Percentiles rank a stretch among this genome's conserved stretches.
Conservation (phyloP, 2,797 vertebrate genomes). For the Dromococcyx pavoninus region DNA sequence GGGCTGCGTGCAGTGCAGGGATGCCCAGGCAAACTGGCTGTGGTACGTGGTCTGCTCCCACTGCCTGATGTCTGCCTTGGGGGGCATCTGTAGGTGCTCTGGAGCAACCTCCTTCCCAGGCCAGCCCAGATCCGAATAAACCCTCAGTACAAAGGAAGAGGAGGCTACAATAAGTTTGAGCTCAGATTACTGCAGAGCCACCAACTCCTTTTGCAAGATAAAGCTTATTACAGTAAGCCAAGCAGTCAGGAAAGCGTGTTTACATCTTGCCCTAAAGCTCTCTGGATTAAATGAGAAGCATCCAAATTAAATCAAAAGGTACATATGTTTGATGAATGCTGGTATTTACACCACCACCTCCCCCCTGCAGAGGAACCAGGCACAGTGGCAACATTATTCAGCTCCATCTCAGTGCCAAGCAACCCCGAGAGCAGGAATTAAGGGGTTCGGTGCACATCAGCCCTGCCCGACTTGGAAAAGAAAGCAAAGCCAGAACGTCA, state of each 20-base stretch:
- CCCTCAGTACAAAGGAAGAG: background rate
- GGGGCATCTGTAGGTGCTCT: background rate
- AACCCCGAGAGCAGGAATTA: background rate
- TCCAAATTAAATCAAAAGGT: background rate
- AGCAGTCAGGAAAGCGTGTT: background rate
- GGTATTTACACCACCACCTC: background rate
- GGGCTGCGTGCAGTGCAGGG: background rate
- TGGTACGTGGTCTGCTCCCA: background rate
- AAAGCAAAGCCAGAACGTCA: background rate
- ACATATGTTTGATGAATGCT: background rate
- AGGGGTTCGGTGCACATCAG: background rate
- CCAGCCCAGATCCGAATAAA: background rate
- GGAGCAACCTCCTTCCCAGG: background rate
- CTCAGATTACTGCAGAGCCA: background rate
- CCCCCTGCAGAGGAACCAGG: background rate
- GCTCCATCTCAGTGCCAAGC: background rate
- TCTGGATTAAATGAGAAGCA: background rate
- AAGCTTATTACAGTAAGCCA: background rate
- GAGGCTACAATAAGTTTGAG: background rate
- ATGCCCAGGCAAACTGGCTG: fast-evolving
- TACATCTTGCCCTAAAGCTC: background rate
- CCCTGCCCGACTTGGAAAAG: background rate
- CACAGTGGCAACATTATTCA: background rate
- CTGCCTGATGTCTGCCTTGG: background rate
- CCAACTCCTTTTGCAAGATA: background rate